Evolutionary conservation across 2,113 vertebrate species (phyloP).

Genomic region (Scortum barcoo): DNA sequence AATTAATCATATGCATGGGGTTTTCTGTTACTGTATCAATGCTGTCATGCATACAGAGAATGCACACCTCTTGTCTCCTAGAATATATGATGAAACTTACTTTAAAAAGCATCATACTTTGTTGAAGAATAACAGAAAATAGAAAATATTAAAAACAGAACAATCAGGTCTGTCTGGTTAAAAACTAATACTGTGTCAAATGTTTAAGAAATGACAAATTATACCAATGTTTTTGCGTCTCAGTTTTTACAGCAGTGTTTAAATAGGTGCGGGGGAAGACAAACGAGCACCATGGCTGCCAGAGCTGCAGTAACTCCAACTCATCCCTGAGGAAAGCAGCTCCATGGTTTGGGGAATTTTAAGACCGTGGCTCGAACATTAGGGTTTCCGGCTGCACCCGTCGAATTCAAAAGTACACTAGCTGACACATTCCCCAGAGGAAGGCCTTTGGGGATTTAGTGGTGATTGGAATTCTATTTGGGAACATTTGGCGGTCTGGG

Average conservation of each 20-base stretch:
- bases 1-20: background rate
- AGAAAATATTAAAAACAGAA: background rate
- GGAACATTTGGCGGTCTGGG: constrained; percentile 62
- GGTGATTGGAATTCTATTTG: constrained; percentile 59
- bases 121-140: background rate
- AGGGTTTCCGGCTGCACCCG: constrained; percentile 59
- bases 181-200: background rate
- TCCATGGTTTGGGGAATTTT: constrained; percentile 53
- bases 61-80: background rate
- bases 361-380: constrained; percentile 59
- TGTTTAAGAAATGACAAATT: background rate
- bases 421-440: constrained; percentile 50
- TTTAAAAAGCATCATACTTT: background rate
- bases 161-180: background rate
- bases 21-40: background rate
- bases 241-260: background rate
- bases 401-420: constrained; percentile 53
- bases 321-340: constrained; percentile 54
- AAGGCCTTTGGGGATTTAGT: constrained; percentile 58
- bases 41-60: background rate
- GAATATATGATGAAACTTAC: background rate
- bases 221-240: constrained; percentile 6
- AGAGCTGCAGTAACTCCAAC: constrained; percentile 49
- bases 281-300: constrained; percentile 49
- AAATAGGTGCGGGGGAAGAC: constrained; percentile 19